Conservation (phyloP, 2,113 vertebrate species). For the Emydocephalus ijimae region DNA sequence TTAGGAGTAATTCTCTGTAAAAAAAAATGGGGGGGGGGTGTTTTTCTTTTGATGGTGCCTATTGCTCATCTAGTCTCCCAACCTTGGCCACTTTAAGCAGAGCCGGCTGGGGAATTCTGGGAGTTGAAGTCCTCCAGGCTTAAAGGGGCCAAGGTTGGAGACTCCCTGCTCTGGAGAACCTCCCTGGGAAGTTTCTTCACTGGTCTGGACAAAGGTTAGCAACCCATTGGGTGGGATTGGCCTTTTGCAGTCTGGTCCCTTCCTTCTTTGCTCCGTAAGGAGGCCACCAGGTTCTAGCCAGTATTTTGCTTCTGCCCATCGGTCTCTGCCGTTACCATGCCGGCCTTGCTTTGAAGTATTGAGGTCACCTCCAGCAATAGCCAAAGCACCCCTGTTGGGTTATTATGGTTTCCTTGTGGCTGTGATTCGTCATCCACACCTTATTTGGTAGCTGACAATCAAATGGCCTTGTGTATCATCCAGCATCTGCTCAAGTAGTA, state of each 20-base stretch:
- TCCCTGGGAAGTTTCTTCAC: neutral
- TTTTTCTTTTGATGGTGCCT: neutral
- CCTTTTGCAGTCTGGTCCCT: neutral
- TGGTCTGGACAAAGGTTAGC: neutral
- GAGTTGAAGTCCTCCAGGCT: neutral
- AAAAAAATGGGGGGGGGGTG: neutral
- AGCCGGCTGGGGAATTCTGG: neutral
- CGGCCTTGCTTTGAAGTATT: conserved; percentile 30
- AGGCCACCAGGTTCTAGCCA: neutral
- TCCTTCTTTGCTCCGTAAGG: conserved; percentile 1
- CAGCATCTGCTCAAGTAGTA: conserved; percentile 26
- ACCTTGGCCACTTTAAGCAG: neutral
- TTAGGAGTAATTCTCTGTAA: neutral
- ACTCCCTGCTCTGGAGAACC: neutral
- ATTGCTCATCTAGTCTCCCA: neutral
- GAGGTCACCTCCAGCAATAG: conserved; percentile 32
- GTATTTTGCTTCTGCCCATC: conserved; percentile 10
- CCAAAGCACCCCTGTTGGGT: conserved; percentile 31
- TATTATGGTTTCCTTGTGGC: conserved; percentile 3
- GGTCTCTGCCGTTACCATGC: neutral
- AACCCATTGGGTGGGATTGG: neutral
- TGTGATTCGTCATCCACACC: neutral
- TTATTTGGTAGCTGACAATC: conserved; percentile 1
- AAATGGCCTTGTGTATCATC: conserved; percentile 30
- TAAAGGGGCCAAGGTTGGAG: neutral